Base-by-base conservation (phyloP, 2,888 invertebrate species). In the Dendrolimus pini region DNA sequence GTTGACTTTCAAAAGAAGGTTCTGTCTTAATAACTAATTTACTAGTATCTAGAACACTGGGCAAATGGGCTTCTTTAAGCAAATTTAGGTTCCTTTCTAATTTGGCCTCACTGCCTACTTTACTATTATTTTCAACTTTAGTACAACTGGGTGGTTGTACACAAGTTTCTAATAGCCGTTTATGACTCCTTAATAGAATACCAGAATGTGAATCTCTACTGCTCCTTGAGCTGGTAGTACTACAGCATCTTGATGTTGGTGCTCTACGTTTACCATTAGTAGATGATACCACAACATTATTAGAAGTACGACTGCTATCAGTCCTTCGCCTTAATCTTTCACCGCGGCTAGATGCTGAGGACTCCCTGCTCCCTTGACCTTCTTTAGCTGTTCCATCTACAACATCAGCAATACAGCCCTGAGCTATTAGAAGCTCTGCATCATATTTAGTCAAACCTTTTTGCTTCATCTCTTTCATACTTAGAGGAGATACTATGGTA, bases 371-470 rank as follows among this genome's bases (percentile, higher is more conserved):
- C 42, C 88, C 81, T 64, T 81, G 80, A 58, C 77, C 69, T 59
- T 86, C 85, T 68, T 85, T 87, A 56, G 65, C 67, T 64, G 74
- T 64, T 42, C 83, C 81, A 64, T 93, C 92, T 30, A 89, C 90
- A 56, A 94, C 92, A 79, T 95, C 95, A 56, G 94, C 93, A 78
- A 95, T 93, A 77, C 95, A 95, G 47, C 95, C 95, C 77, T 95
- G 95, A 53, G 96, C 96, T 80, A 96, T 96, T 65, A 97, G 89
- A 76, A 97, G 91, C 80, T 96, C 96, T 9, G 96, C 96, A 83
- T 97, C 97, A 83, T 97, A 97, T 76, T 96, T 96, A 12, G 96
- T 96, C 75, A 96, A 92, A 47, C 96, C 96, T 80, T 96, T 96
- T 69, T 95, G 95, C 61, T 96, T 93, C 82, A 96, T 87, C 83